Evolutionary conservation across 2,888 invertebrate species (phyloP), one percentile per base, ranked within the genome.

Genomic region (Sturmia bella): DNA sequence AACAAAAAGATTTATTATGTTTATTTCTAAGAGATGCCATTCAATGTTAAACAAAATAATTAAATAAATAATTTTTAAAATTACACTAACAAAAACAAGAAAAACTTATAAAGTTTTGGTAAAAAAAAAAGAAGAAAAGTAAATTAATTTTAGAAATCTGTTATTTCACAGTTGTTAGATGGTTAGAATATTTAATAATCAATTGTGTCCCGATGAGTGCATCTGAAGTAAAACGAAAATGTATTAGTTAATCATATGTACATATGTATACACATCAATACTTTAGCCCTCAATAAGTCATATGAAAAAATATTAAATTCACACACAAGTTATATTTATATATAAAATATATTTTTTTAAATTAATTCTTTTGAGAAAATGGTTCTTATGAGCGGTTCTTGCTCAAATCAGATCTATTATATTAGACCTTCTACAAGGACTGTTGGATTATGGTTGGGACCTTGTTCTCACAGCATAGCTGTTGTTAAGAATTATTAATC

Each of bases 1-100:
- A 68, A 41, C 27, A 24, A 41, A 2, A 24, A 52, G 24, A n/a
- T n/a, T n/a, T n/a, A 70, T 7, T 21, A 50, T 12, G n/a, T 37
- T 54, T 21, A 45, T 27, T 56, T 43, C 27, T 63, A 54, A 74
- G 45, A 68, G 39, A 76, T 54, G 68, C 59, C 61, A 68, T 52
- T 32, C 13, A 68, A 75, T 68, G 59, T 68, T 68, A 32, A 76
- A 68, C 68, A 61, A 59, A 48, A 32, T 32, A 54, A 54, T 45
- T 45, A 32, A 48, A 48, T 39, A 15, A 74, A 56, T n/a, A 32
- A 27, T 27, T 27, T 27, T 32, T 32, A 32, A 32, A 7, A 41
- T 39, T 57, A 74, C 45, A 37, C 37, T n/a, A n/a, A n/a, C 54
- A 17, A 27, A 24, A 37, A 48, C 24, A 73, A 45, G 24, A 1